Evolutionary conservation across 2,888 invertebrate species (phyloP).

Genomic region (Theristus sp.): DNA sequence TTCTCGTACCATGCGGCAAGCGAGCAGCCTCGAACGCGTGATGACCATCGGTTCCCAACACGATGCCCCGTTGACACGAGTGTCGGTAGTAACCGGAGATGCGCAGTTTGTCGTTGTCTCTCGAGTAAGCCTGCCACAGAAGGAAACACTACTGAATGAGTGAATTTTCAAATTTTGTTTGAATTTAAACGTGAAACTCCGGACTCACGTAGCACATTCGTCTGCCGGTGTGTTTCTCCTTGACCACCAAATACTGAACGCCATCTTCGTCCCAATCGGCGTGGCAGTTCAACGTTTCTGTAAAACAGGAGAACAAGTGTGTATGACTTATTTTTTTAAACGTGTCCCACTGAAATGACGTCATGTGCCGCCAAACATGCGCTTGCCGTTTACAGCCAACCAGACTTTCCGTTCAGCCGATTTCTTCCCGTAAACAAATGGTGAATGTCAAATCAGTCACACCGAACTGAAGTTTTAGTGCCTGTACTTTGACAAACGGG

Average conservation of each 20-base stretch:
- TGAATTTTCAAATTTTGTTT: neutral
- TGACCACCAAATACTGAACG: neutral
- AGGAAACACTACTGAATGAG: neutral
- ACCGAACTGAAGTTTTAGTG: too few species aligned
- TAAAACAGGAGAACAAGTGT: neutral
- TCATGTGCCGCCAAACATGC: too few species aligned
- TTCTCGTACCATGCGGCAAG: neutral
- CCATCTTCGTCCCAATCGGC: neutral
- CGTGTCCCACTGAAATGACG: too few species aligned
- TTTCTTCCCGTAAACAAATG: too few species aligned
- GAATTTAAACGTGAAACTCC: neutral
- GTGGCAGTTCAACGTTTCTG: neutral
- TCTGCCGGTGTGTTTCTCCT: neutral
- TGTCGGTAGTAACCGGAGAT: neutral
- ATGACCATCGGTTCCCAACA: neutral
- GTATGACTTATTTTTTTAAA: too few species aligned
- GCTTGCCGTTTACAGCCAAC: too few species aligned
- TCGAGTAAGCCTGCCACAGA: neutral
- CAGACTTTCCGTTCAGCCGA: too few species aligned
- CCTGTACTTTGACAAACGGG: too few species aligned
- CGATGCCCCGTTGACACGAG: neutral
- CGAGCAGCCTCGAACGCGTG: neutral
- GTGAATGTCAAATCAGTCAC: neutral
- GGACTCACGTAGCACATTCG: neutral
- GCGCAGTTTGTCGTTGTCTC: neutral